Base-by-base conservation (phyloP, 2,888 invertebrate genomes). In the Tillus elongatus region DNA sequence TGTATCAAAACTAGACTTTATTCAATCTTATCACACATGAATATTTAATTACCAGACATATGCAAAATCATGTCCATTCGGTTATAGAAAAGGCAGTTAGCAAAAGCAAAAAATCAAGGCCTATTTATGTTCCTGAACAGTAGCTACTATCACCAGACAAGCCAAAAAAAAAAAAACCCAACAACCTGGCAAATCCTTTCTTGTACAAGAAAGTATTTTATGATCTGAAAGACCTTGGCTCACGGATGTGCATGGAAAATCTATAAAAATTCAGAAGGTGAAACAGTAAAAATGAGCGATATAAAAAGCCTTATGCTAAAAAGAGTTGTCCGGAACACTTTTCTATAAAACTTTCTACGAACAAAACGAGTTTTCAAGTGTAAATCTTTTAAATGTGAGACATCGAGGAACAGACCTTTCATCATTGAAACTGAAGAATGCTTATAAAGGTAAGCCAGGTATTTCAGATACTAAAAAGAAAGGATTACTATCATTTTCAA, bases 81-180 rank as follows among this genome's bases (percentile, higher is more conserved):
- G 9, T 19, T 19, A 19, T 19, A 19, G 24, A 19, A 19, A 19
- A 19, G 24, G 24, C 24, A 19, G 24, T 19, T 19, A 9, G 6
- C 24, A 19, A 19, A 19, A 19, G 6, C 9, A 6, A 9, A 6
- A 19, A 19, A 19, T 19, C 24, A 8, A 9, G 9, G 2, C 3
- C 24, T 15, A 34, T 19, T 11, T 33, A 15, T 33, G 15, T 32
- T 15, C 15, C 9, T 16, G 16, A 3, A 12, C 9, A 33, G 37
- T 33, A 19, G 24, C 24, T 19, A 19, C 24, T 8, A 19, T 19
- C 9, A 19, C 9, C 24, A 19, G 24, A 19, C 24, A 19, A 9
- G 24, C 24, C 6, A 19, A 19, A 19, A 19, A 19, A 19, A 19
- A n/a, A n/a, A n/a, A n/a, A n/a, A n/a, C n/a, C n/a, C n/a, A n/a